Evolutionary conservation across 2,888 invertebrate species (phyloP).

Genomic region (Emmelina monodactyla): DNA sequence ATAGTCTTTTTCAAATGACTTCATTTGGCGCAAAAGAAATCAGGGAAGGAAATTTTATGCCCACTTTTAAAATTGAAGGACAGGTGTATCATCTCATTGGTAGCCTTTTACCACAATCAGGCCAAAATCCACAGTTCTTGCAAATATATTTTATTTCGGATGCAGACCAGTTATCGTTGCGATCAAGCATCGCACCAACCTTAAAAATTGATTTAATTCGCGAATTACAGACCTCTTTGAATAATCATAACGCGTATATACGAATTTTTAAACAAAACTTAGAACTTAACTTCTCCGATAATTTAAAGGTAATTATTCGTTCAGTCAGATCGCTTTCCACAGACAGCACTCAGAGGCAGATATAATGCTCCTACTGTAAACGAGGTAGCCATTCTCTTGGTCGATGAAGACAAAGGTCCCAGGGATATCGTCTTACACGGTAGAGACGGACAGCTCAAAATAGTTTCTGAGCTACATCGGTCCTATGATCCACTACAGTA

Average conservation of each 20-base stretch:
- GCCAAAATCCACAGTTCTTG: conserved; percentile 19
- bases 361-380: conserved; percentile 14
- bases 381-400: conserved; percentile 16
- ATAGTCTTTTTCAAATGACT: conserved; percentile 19
- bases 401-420: conserved; percentile 19
- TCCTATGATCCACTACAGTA: conserved; percentile 17
- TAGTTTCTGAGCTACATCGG: conserved; percentile 8
- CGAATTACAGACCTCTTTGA: conserved; percentile 10
- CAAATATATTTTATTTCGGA: conserved; percentile 17
- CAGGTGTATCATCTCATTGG: conserved; percentile 18
- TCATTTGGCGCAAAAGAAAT: conserved; percentile 20
- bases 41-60: conserved; percentile 16
- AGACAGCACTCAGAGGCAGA: conserved; percentile 11
- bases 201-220: conserved; percentile 8
- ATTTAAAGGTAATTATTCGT: conserved; percentile 12
- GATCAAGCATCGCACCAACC: conserved; percentile 8
- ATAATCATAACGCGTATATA: conserved; percentile 7
- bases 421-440: conserved; percentile 18
- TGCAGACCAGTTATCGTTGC: conserved; percentile 8
- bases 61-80: conserved; percentile 18
- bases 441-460: conserved; percentile 12
- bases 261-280: conserved; percentile 2
- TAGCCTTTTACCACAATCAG: conserved; percentile 16
- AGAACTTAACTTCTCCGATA: not conserved
- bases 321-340: conserved; percentile 12